Evolutionary conservation across 1,140 invertebrate species (phyloP).

Genomic region (Drepana arcuata): DNA sequence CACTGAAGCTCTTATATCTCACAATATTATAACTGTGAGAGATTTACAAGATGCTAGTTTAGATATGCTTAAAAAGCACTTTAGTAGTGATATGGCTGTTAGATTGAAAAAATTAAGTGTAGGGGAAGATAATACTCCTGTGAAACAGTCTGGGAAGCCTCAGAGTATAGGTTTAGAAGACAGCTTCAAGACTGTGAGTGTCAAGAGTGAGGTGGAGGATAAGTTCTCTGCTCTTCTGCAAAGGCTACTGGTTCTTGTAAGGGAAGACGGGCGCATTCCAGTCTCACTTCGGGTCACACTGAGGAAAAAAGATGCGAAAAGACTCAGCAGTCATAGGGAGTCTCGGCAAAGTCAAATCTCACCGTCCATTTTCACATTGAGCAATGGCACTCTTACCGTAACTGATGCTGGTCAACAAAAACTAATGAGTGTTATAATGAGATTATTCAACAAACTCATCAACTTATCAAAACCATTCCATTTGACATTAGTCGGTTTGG

Average conservation of each 20-base stretch:
- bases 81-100: constrained; percentile 78
- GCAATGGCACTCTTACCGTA: constrained; percentile 67
- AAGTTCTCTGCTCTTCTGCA: constrained; percentile 77
- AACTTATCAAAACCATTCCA: constrained; percentile 82
- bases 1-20: constrained; percentile 73
- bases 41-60: constrained; percentile 77
- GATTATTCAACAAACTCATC: constrained; percentile 81
- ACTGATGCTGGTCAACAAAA: constrained; percentile 75
- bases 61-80: constrained; percentile 72
- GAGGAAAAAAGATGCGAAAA: constrained; percentile 75
- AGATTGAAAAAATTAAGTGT: constrained; percentile 78
- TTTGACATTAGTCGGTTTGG: constrained; percentile 82
- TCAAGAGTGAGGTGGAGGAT: constrained; percentile 80
- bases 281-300: constrained; percentile 81
- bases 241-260: constrained; percentile 78
- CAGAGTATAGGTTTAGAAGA: constrained; percentile 83
- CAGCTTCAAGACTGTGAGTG: constrained; percentile 78
- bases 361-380: constrained; percentile 74
- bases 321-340: constrained; percentile 76
- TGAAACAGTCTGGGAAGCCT: constrained; percentile 80
- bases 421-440: constrained; percentile 80
- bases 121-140: constrained; percentile 79
- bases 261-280: constrained; percentile 83
- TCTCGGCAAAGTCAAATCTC: constrained; percentile 81
- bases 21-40: constrained; percentile 76